Base-by-base conservation (phyloP, 2,888 invertebrate genomes). In the Drosophila meridionalis region DNA sequence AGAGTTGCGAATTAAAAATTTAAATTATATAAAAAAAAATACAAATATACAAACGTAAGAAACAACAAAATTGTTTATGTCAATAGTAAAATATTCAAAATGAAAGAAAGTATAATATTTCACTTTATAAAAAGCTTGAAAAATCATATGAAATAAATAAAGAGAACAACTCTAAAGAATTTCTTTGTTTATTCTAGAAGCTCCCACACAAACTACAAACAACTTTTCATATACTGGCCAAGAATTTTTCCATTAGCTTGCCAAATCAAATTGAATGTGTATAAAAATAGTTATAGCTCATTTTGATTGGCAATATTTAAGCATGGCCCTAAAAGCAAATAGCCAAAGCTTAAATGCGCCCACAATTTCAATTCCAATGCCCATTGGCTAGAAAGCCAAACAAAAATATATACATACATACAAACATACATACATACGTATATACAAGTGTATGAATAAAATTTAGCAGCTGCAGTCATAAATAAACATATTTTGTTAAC, bases 401-500 rank as follows among this genome's bases (percentile, higher is more conserved):
- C 26, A 28, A 28, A 7, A 14, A 12, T 45, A 38, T 26, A 38
- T 26, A 38, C 36, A 26, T 14, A 11, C 20, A 36, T 12, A 53
- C 28, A 38, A 20, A 20, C 20, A 38, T 26, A 38, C 36, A 26
- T 14, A 11, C 20, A 36, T 12, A 53, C 28, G 20, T 20, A 38
- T 28, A 28, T 52, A 53, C 28, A 43, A 36, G 53, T 34, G 56
- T 14, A 77, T 77, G 48, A 72, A 71, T 59, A 60, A 71, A 69
- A 52, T 58, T 64, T 38, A 32, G 48, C 63, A 70, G 59, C 70
- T 61, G 74, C 62, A 70, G 67, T 76, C 57, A 76, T 78, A 76
- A 80, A 80, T 76, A 80, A 64, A 42, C 53, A 71, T 72, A 77
- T 72, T 80, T 80, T 64, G 66, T 71, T 78, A 67, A 47, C 71